Evolutionary conservation across 1,140 invertebrate species (phyloP).

Genomic region (Hetaerina americana): DNA sequence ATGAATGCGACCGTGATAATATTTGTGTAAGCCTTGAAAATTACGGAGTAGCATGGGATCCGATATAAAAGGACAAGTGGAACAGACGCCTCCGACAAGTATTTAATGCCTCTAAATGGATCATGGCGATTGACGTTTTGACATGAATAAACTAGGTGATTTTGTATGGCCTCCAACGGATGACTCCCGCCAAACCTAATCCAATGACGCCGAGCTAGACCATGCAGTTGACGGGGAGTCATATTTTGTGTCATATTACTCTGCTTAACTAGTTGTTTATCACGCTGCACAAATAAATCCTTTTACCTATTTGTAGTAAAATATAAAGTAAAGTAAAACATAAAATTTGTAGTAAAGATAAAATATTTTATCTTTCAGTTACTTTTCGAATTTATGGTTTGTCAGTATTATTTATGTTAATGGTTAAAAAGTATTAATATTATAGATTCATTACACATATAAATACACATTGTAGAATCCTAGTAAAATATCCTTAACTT

Average conservation of each 20-base stretch:
- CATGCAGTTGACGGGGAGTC: not conserved
- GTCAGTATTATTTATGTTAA: too few relatives aligned
- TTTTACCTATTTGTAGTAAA: not conserved
- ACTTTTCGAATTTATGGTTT: too few relatives aligned
- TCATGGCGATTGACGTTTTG: not conserved
- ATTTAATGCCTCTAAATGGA: not conserved
- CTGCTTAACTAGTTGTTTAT: not conserved
- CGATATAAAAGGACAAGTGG: not conserved
- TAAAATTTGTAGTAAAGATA: not conserved
- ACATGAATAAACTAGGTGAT: not conserved
- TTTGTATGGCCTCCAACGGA: not conserved
- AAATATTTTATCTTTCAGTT: not conserved
- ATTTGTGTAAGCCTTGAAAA: not conserved
- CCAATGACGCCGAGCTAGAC: not conserved
- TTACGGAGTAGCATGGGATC: not conserved
- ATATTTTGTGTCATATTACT: not conserved
- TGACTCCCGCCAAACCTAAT: not conserved
- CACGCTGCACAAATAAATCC: not conserved
- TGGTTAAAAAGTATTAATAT: not conserved
- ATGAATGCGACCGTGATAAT: not conserved
- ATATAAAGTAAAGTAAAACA: not conserved
- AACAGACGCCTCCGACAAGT: not conserved
- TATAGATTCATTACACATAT: not conserved
- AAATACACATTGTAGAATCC: not conserved
- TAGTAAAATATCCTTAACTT: not conserved